Conservation (phyloP, 2,797 vertebrate genomes). For the Anguilla obscura region DNA sequence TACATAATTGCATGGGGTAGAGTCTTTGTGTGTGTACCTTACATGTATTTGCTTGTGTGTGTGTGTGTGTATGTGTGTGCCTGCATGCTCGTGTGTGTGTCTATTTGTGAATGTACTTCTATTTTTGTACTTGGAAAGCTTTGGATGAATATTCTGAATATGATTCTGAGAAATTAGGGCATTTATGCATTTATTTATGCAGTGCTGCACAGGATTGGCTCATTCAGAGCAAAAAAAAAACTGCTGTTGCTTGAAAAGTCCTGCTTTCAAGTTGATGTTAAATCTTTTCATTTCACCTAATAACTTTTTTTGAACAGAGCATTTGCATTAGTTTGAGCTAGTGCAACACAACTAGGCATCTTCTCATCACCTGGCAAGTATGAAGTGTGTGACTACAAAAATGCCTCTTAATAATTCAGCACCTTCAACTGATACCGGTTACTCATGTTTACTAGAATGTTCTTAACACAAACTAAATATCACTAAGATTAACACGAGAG, state of each 20-base stretch:
- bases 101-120: not conserved
- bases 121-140: not conserved
- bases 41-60: not conserved
- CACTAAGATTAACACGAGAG: conserved; percentile 51
- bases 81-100: not conserved
- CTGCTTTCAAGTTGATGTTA: not conserved
- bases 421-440: conserved; percentile 22
- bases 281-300: conserved; percentile 19
- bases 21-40: not conserved
- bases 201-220: not conserved
- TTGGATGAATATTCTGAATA: not conserved
- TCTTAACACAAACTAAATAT: conserved; percentile 62
- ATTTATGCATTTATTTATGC: not conserved
- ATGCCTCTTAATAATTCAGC: conserved; percentile 36
- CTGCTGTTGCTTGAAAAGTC: not conserved
- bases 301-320: conserved; percentile 65
- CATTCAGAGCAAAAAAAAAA: not conserved
- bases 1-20: not conserved
- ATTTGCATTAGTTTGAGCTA: conserved; percentile 57
- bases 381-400: conserved; percentile 46
- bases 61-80: not conserved
- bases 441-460: conserved; percentile 58
- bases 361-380: conserved; percentile 69
- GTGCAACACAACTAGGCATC: conserved; percentile 48
- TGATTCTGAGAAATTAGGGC: not conserved